These are phyloP conservation scores for Stenoptilia bipunctidactyla DNA, from an alignment of 2,888 invertebrate genomes.

Conservation along the genomic window DNA sequence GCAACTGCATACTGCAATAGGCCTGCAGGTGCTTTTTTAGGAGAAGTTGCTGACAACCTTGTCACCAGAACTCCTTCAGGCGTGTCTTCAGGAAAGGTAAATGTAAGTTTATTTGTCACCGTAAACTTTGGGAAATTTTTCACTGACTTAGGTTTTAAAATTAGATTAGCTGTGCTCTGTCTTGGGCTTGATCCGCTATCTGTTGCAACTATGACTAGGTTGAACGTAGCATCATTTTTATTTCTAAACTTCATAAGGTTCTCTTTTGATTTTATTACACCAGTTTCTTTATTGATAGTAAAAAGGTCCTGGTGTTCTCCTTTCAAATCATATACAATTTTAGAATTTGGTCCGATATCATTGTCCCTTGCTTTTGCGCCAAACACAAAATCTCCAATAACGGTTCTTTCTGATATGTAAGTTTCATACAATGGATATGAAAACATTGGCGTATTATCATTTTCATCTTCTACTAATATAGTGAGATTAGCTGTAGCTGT, in stretches of 20 bases:
- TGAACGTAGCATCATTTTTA: constrained; percentile 73
- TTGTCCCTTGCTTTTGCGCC: constrained; percentile 89
- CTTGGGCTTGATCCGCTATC: constrained; percentile 82
- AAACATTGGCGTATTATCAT: constrained; percentile 88
- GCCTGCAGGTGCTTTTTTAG: constrained; percentile 80
- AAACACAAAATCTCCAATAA: constrained; percentile 87
- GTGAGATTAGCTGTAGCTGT: constrained; percentile 88
- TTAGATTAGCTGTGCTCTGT: constrained; percentile 81
- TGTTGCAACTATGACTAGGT: constrained; percentile 81
- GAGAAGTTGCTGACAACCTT: constrained; percentile 82
- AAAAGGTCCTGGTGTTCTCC: constrained; percentile 86
- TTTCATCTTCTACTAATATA: constrained; percentile 83
- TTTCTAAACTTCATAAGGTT: constrained; percentile 71
- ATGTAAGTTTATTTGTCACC: constrained; percentile 77
- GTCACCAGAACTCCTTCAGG: constrained; percentile 83
- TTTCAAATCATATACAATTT: constrained; percentile 82
- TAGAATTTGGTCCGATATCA: constrained; percentile 86
- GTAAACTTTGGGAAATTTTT: constrained; percentile 86
- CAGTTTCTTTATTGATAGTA: constrained; percentile 82
- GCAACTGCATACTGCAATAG: constrained; percentile 86
- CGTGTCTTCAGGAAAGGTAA: constrained; percentile 85
- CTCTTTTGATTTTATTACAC: constrained; percentile 86
- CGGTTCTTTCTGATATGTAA: constrained; percentile 85
- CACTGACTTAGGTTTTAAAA: constrained; percentile 81
- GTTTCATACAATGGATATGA: constrained; percentile 81